These are phyloP conservation scores for Microctenopoma steveboyesi DNA, from an alignment of 2,797 vertebrate genomes.

Conservation along the genomic window DNA sequence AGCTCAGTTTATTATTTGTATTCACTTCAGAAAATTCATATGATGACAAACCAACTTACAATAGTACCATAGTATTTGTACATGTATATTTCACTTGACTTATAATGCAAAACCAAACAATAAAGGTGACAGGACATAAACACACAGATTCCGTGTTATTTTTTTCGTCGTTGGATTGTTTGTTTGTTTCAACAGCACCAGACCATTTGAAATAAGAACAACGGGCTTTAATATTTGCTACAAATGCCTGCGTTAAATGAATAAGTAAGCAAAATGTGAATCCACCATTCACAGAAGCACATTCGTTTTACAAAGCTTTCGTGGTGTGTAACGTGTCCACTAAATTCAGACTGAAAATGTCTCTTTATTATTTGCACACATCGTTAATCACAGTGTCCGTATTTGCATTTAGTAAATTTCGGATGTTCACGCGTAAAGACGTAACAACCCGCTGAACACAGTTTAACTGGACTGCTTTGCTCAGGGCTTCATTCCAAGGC, in stretches of 20 bases:
- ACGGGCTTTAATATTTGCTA: background rate
- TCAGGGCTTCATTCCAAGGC: slow-evolving; percentile 29
- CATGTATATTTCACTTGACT: background rate
- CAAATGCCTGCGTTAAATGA: background rate
- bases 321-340: slow-evolving; percentile 11
- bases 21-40: background rate
- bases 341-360: slow-evolving; percentile 16
- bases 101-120: background rate
- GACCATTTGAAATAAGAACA: background rate
- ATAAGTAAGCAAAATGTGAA: background rate
- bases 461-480: slow-evolving; percentile 9
- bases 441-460: slow-evolving; percentile 1
- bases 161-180: background rate
- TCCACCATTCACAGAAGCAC: background rate
- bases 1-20: slow-evolving; percentile 11
- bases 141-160: background rate
- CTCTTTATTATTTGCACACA: slow-evolving; percentile 39
- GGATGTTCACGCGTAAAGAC: slow-evolving; percentile 16
- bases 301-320: background rate
- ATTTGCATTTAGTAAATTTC: slow-evolving; percentile 20
- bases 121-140: background rate
- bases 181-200: background rate
- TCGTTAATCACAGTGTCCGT: slow-evolving; percentile 18
- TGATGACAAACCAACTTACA: background rate
- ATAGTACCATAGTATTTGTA: background rate